These are phyloP conservation scores for Calyptommatus sinebrachiatus DNA, from an alignment of 2,113 vertebrate genomes.

Conservation along the genomic window DNA sequence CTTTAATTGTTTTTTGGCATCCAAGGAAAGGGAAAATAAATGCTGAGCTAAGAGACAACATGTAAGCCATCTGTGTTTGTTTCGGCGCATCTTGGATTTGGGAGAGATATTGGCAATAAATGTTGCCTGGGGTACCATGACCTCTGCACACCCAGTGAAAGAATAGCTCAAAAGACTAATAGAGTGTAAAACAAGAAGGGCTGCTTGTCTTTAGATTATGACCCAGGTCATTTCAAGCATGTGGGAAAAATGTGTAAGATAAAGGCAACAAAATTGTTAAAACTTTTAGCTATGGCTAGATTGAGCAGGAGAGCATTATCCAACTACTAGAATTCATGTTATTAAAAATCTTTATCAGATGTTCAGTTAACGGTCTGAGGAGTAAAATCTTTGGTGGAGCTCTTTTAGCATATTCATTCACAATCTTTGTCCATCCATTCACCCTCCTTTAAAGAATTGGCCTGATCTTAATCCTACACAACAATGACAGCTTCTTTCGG, in stretches of 20 bases:
- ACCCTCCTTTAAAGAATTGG: conserved; percentile 56
- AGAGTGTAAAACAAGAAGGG: conserved; percentile 57
- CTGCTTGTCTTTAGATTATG: conserved; percentile 65
- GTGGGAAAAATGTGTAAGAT: conserved; percentile 66
- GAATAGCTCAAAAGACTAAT: conserved; percentile 45
- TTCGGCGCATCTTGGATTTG: conserved; percentile 56
- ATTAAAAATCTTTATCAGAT: conserved; percentile 64
- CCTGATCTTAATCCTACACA: conserved; percentile 56
- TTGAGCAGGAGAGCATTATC: conserved; percentile 40
- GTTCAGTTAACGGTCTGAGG: conserved; percentile 53
- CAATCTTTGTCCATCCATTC: conserved; percentile 63
- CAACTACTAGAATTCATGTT: conserved; percentile 42
- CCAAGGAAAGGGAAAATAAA: conserved; percentile 37
- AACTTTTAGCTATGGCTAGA: conserved; percentile 66
- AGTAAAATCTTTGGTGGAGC: conserved; percentile 53
- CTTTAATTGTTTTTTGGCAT: conserved; percentile 66
- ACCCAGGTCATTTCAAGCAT: conserved; percentile 69
- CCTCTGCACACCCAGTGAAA: conserved; percentile 50
- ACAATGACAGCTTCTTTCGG: conserved; percentile 56
- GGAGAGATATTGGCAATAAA: conserved; percentile 46
- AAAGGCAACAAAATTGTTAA: conserved; percentile 69
- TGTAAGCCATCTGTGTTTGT: conserved; percentile 61
- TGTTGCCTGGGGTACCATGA: conserved; percentile 55
- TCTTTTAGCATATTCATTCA: conserved; percentile 62
- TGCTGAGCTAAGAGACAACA: conserved; percentile 44